These are phyloP conservation scores for Xestia xanthographa DNA, from an alignment of 2,888 invertebrate species.

Conservation along the genomic window DNA sequence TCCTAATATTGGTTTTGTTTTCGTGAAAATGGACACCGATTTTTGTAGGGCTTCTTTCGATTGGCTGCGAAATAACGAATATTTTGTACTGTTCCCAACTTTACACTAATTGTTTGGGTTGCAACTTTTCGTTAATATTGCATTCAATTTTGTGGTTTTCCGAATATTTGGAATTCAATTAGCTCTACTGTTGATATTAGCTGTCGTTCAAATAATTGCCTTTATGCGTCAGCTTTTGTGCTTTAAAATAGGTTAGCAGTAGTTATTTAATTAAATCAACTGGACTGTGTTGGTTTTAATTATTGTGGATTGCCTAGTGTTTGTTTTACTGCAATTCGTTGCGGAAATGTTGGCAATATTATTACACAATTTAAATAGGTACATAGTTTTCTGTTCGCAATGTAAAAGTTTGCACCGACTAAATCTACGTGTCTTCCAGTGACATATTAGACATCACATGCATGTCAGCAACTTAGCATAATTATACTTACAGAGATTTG, in stretches of 20 bases:
- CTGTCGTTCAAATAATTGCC: slow-evolving; percentile 42
- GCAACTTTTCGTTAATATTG: slow-evolving; percentile 24
- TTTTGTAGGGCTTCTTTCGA: slow-evolving; percentile 58
- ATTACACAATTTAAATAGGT: background rate
- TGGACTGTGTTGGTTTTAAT: slow-evolving; percentile 25
- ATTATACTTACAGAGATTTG: slow-evolving; percentile 22
- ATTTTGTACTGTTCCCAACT: slow-evolving; percentile 3
- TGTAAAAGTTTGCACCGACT: background rate
- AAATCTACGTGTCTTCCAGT: background rate
- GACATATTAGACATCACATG: slow-evolving; percentile 8
- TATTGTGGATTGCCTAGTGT: background rate
- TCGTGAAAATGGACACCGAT: slow-evolving; percentile 43
- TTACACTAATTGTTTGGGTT: slow-evolving; percentile 36
- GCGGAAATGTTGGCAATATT: background rate
- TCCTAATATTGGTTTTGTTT: slow-evolving; percentile 34
- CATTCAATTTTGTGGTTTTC: slow-evolving; percentile 40
- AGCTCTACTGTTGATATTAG: slow-evolving; percentile 24
- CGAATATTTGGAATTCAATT: slow-evolving; percentile 48
- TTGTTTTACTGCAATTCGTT: slow-evolving; percentile 10
- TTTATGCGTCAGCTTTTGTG: slow-evolving; percentile 37
- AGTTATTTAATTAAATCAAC: slow-evolving; percentile 40
- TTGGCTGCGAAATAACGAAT: slow-evolving; percentile 37
- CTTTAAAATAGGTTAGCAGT: slow-evolving; percentile 41
- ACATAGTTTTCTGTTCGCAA: background rate
- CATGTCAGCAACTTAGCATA: background rate